These are phyloP conservation scores for Rhagoletis zephyria DNA, from an alignment of 1,140 invertebrate species.

Conservation along the genomic window DNA sequence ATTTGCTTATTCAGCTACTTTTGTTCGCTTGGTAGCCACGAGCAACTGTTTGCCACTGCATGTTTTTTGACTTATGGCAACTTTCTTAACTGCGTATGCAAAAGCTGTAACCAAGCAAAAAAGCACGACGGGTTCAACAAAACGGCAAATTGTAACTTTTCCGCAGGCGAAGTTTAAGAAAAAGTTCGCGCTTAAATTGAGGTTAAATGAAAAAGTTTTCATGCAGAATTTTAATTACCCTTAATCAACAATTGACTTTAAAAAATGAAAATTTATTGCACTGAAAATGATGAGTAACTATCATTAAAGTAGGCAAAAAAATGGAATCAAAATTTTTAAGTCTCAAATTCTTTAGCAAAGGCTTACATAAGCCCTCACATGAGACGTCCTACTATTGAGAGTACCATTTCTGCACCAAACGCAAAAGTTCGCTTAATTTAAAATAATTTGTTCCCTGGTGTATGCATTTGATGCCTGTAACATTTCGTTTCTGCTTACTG, in stretches of 20 bases:
- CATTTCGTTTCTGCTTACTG: neutral
- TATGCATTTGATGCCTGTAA: constrained; percentile 6
- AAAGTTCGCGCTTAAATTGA: constrained; percentile 6
- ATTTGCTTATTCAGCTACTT: neutral
- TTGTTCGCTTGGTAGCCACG: neutral
- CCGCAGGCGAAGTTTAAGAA: neutral
- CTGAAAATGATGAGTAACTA: neutral
- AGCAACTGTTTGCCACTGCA: neutral
- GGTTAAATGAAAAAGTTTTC: constrained; percentile 45
- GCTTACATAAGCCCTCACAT: neutral
- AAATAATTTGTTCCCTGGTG: constrained; percentile 38
- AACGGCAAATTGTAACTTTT: constrained; percentile 32
- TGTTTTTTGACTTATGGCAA: neutral
- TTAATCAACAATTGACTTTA: constrained; percentile 38
- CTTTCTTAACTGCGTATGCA: constrained; percentile 50
- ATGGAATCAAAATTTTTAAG: neutral
- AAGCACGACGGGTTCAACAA: constrained; percentile 33
- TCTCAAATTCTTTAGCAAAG: too few relatives aligned
- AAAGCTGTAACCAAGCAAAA: constrained; percentile 36
- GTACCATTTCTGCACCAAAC: neutral
- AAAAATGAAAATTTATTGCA: neutral
- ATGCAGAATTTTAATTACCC: constrained; percentile 41
- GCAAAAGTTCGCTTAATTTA: neutral
- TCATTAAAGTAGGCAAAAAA: neutral
- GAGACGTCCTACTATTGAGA: neutral